Evolutionary conservation across 92 coral and sea anemone genomes (phyloP).

Genomic region (Porites cylindrica): DNA sequence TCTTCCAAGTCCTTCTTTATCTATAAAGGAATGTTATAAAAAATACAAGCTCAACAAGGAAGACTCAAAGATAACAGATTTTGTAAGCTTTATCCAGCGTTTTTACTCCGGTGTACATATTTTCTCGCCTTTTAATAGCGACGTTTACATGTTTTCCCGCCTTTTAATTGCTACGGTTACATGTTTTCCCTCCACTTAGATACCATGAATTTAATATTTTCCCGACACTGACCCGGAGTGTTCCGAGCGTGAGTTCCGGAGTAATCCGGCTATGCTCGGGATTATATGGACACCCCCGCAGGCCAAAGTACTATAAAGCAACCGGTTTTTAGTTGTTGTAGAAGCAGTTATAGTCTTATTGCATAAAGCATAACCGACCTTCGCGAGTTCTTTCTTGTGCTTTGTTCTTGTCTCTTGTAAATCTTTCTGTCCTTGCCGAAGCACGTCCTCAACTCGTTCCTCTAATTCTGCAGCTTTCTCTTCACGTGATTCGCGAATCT

Average conservation of each 20-base stretch:
- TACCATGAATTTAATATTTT: too few species aligned
- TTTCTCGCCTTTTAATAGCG: neutral
- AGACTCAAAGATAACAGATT: neutral
- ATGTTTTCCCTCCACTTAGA: too few species aligned
- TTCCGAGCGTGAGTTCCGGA: too few species aligned
- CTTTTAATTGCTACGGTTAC: neutral
- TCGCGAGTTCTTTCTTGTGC: constrained; percentile 82
- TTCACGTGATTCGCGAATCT: constrained; percentile 29
- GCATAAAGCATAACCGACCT: constrained; percentile 56
- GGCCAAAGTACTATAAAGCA: neutral
- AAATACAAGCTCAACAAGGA: neutral
- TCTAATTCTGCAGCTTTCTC: constrained; percentile 73
- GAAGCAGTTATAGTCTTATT: neutral
- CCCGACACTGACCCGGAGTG: too few species aligned
- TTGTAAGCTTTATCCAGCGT: neutral
- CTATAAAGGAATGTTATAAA: constrained; percentile 30
- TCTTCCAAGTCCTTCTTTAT: constrained; percentile 89
- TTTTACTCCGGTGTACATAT: neutral
- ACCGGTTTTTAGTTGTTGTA: neutral
- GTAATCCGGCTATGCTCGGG: too few species aligned
- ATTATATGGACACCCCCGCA: too few species aligned
- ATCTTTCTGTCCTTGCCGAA: constrained; percentile 65
- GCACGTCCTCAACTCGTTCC: constrained; percentile 67
- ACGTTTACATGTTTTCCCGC: neutral
- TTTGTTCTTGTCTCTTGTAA: constrained; percentile 74